A percentile compares a stretch with the other conserved stretches of the same genome.
These are phyloP conservation scores for Ammodramus savannarum DNA, from an alignment of 2,113 vertebrate species.

Conservation along the genomic window DNA sequence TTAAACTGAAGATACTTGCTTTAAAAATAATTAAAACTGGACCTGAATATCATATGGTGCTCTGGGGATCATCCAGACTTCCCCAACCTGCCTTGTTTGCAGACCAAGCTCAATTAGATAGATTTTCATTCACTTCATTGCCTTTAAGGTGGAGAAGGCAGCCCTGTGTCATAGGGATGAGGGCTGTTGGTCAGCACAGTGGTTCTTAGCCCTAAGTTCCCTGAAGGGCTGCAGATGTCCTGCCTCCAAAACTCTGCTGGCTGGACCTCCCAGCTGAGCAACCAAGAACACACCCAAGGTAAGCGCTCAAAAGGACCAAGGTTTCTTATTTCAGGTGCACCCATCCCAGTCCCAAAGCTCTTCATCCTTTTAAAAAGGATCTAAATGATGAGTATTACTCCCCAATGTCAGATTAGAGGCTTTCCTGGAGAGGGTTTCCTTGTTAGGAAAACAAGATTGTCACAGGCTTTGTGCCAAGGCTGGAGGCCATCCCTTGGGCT, in stretches of 20 bases:
- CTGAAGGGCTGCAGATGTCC: not conserved
- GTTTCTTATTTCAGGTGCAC: not conserved
- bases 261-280: not conserved
- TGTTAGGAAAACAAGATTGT: not conserved
- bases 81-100: not conserved
- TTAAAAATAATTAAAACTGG: slow-evolving; percentile 1
- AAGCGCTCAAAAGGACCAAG: not conserved
- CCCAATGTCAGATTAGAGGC: not conserved
- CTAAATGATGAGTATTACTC: not conserved
- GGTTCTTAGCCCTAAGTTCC: not conserved
- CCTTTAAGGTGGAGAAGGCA: not conserved
- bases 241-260: not conserved
- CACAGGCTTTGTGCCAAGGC: not conserved
- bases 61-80: not conserved
- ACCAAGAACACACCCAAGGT: not conserved
- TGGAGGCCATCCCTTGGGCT: not conserved
- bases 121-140: not conserved
- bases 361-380: not conserved
- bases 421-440: not conserved
- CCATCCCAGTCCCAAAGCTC: not conserved
- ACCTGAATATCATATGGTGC: not conserved
- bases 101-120: not conserved
- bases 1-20: not conserved
- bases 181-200: not conserved
- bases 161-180: rapidly evolving